Conservation (phyloP, 1,140 invertebrate species). For the Littorina saxatilis region DNA sequence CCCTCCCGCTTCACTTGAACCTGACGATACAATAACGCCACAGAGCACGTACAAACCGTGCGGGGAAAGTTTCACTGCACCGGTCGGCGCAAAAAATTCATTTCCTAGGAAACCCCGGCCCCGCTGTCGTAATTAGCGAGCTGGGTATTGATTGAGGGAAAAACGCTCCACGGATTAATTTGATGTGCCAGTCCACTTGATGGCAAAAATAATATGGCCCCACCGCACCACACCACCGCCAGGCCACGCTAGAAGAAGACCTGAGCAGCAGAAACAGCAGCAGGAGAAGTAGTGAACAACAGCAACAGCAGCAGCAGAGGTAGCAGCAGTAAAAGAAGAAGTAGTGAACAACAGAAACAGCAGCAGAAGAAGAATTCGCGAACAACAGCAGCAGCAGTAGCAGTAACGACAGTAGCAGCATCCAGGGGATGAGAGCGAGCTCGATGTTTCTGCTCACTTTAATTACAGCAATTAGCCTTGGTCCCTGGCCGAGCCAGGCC, state of each 20-base stretch:
- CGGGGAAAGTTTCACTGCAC: background rate
- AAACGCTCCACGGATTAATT: slow-evolving; percentile 49
- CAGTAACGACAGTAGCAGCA: too few species aligned
- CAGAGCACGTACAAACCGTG: background rate
- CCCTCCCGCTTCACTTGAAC: too few species aligned
- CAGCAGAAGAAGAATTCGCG: too few species aligned
- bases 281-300: too few species aligned
- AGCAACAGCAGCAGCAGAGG: too few species aligned
- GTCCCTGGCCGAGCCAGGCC: slow-evolving; percentile 10
- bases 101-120: slow-evolving; percentile 40
- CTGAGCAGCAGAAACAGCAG: too few species aligned
- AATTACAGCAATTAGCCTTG: slow-evolving; percentile 53
- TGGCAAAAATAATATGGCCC: slow-evolving; percentile 47
- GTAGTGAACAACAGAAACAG: too few species aligned
- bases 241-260: too few species aligned
- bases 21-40: too few species aligned
- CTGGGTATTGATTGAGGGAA: slow-evolving; percentile 45
- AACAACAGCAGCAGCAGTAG: too few species aligned
- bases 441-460: slow-evolving; percentile 45
- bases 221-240: slow-evolving; percentile 24
- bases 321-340: too few species aligned
- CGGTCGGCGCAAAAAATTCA: slow-evolving; percentile 27
- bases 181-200: slow-evolving; percentile 47
- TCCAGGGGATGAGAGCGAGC: slow-evolving; percentile 2
- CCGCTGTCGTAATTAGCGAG: slow-evolving; percentile 45